Base-by-base conservation (phyloP, 2,113 vertebrate genomes). In the Orthonyx spaldingii region DNA sequence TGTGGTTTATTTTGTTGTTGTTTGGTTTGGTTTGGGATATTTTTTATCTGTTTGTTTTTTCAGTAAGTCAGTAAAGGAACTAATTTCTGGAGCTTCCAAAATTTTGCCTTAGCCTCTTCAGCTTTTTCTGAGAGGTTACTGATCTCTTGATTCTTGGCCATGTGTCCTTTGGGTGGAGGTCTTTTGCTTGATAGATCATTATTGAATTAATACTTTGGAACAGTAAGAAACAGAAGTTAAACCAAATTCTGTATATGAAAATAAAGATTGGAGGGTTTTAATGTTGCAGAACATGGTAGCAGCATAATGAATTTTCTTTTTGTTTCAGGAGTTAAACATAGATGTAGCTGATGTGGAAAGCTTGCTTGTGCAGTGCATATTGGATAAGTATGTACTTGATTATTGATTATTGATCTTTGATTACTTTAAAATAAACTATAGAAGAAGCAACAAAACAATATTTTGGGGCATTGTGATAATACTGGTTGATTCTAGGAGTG, bases 301-400 rank as follows among this genome's bases (percentile, higher is more conserved):
- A 94, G 46, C 71, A 37, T 96, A 94, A 97, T 66, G 27, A 85
- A 17, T 79, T 82, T 89, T 87, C 26, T 96, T 93, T 97, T 55
- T 95, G 94, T 96, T 96, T 86, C 95, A 99, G 99, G 99, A 99
- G 97, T 98, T 99, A 98, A 99, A 99, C 98, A 99, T 99, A 97
- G 99, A 99, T 94, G 99, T 99, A 97, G 98, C 99, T 87, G 99
- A 99, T 95, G 99, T 99, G 98, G 99, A 99, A 98, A 99, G 99
- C 98, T 98, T 99, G 98, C 98, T 99, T 98, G 99, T 99, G 94
- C 99, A 99, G 98, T 99, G 99, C 98, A 99, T 99, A 98, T 98
- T 99, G 98, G 99, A 99, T 98, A 99, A 99, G 99, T 99, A 98
- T 92, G 99, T 99, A 93, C 53, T 95, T 79, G 44, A 57, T 81